Percentiles rank a stretch among this genome's conserved stretches.
phyloP scores from a whole-genome alignment of 2,888 invertebrate species.

The Pomacea canaliculata region DNA sequence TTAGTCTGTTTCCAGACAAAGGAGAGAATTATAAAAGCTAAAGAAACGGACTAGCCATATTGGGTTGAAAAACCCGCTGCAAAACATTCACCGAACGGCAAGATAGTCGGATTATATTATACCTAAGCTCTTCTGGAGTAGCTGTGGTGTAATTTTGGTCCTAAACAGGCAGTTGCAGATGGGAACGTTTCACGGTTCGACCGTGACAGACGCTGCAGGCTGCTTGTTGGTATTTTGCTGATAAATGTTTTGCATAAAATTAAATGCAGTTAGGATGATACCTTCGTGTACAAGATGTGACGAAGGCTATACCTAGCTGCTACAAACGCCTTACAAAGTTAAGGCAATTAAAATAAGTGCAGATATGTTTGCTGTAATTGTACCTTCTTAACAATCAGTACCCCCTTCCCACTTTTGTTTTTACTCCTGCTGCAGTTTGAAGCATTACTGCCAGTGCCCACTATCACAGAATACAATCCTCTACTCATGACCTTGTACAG shows the following conservation, averaged over 20 bases:
- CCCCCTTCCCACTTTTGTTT: too few relatives aligned
- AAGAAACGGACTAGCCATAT: conserved; percentile 6
- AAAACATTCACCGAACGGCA: too few relatives aligned
- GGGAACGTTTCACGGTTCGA: neutral
- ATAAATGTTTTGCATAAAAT: neutral
- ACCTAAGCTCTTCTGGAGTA: neutral
- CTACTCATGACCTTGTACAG: too few relatives aligned
- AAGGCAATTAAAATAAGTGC: too few relatives aligned
- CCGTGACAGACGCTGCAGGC: neutral
- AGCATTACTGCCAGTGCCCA: too few relatives aligned
- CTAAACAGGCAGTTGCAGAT: neutral
- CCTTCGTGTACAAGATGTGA: neutral
- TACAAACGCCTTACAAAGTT: neutral
- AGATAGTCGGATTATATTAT: too few relatives aligned
- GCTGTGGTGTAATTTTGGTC: neutral
- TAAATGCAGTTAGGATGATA: conserved; percentile 1
- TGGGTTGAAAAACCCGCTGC: neutral
- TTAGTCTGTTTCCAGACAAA: conserved; percentile 11
- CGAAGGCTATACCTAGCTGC: neutral
- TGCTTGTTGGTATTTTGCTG: neutral
- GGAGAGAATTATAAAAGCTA: neutral
- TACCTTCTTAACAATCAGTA: too few relatives aligned
- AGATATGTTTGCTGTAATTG: too few relatives aligned
- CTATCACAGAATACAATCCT: too few relatives aligned
- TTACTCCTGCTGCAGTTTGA: too few relatives aligned